phyloP scores from a whole-genome alignment of 2,113 vertebrate genomes.

The Vulpes lagopus region DNA sequence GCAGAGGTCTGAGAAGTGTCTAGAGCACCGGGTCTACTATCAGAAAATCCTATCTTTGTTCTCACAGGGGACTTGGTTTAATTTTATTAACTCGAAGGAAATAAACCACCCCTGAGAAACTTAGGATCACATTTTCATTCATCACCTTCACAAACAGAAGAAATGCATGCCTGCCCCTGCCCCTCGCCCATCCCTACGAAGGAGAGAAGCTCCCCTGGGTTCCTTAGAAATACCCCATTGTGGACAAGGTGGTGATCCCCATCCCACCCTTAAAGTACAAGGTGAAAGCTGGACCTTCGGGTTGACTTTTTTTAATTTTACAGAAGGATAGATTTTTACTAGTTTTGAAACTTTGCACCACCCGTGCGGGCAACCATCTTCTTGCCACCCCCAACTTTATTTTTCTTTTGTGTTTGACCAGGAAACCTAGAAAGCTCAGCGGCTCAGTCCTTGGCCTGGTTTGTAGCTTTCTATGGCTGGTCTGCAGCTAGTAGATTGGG shows the following conservation, averaged over 20 bases:
- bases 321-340: neutral
- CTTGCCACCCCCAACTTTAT: neutral
- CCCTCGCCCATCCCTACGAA: neutral
- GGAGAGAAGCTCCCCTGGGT: neutral
- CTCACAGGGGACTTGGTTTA: neutral
- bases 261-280: neutral
- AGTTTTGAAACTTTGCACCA: neutral
- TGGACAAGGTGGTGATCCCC: no score
- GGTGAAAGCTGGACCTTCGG: neutral
- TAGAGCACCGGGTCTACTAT: neutral
- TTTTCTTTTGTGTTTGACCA: neutral
- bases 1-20: neutral
- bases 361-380: neutral
- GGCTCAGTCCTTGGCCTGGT: neutral
- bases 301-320: constrained; percentile 28
- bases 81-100: constrained; percentile 53
- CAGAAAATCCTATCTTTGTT: neutral
- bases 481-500: neutral
- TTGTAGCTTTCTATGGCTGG: neutral
- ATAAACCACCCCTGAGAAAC: neutral
- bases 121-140: neutral
- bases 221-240: neutral
- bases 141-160: neutral
- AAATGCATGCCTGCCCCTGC: neutral
- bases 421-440: neutral